A percentile compares a stretch with the other conserved stretches of the same genome.
phyloP scores from a whole-genome alignment of 2,113 vertebrate species.

The Peromyscus leucopus region DNA sequence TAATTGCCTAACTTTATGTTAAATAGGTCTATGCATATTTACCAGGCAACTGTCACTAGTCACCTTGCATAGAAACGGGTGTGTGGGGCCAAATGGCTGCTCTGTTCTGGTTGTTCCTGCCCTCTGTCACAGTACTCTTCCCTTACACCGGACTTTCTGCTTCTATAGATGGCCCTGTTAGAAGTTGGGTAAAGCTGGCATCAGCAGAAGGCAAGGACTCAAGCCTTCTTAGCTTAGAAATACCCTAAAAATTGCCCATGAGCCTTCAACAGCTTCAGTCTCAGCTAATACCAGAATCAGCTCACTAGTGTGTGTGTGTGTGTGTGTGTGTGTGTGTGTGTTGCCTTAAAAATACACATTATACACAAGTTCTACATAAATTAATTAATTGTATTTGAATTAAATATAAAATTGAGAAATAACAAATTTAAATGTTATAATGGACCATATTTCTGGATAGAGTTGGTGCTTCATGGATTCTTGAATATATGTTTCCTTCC shows the following conservation, averaged over 20 bases:
- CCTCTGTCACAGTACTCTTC: not conserved
- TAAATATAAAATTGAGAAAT: constrained; percentile 57
- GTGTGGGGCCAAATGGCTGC: not conserved
- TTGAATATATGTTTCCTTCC: constrained; percentile 56
- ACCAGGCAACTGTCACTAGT: constrained; percentile 48
- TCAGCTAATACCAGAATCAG: not conserved
- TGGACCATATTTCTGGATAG: constrained; percentile 48
- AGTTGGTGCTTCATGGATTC: constrained; percentile 38
- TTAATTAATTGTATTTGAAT: not conserved
- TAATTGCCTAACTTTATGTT: constrained; percentile 72
- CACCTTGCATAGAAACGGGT: constrained; percentile 47
- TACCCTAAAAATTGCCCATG: not conserved
- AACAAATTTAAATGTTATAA: constrained; percentile 49
- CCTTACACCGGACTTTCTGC: not conserved
- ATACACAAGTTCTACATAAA: constrained; percentile 18
- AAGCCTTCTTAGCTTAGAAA: not conserved
- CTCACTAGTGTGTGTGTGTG: not conserved
- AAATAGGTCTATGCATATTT: constrained; percentile 61
- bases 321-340: not conserved
- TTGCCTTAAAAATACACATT: constrained; percentile 49
- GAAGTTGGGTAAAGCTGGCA: constrained; percentile 28
- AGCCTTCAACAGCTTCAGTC: not conserved
- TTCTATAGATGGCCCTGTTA: not conserved
- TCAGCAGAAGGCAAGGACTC: not conserved
- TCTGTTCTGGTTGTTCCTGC: not conserved